Base-by-base conservation (phyloP, 2,888 invertebrate species). In the Nomada ruficornis region DNA sequence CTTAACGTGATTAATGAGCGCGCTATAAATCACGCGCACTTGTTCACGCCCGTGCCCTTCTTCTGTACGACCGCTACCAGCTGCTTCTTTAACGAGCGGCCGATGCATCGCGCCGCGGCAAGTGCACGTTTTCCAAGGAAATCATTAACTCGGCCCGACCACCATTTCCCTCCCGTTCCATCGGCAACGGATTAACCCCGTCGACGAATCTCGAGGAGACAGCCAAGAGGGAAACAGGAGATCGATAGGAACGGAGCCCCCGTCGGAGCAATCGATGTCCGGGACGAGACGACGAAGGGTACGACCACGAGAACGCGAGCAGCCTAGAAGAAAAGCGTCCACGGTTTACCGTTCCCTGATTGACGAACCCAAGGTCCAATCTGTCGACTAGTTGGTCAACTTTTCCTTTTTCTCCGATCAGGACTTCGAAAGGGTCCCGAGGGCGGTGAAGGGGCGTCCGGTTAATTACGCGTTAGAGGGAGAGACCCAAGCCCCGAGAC, bases 1-100 rank as follows among this genome's bases (percentile, higher is more conserved):
- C 79, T 84, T 84, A 86, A 84, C 71, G 84, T 86, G 87, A 87
- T 87, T 87, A 87, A 87, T 79, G 87, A 87, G 82, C 84, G 73
- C 75, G 88, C 88, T 84, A 86, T 87, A 88, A 87, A 87, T 87
- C 87, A 87, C 80, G 84, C 55, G 55, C 80, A 82, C 81, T 83
- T 79, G 83, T 79, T 85, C 83, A 20, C 77, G 18, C 81, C 78
- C 75, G 52, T 60, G 68, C 81, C 80, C 77, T 84, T 87, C 84
- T 88, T 84, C 77, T 47, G 64, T 20, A n/a, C 69, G 20, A 57
- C 44, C 44, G 70, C 77, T 54, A 74, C 74, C 83, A 55, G 57
- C 55, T 64, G 42, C 65, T 69, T 72, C 79, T 83, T 72, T 83
- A 83, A 83, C 83, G 83, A 83, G 83, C 83, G 36, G 29, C 62